A percentile compares a stretch with the other conserved stretches of the same genome.
Conservation (phyloP, 2,888 invertebrate species). For the Trichopria drosophilae region DNA sequence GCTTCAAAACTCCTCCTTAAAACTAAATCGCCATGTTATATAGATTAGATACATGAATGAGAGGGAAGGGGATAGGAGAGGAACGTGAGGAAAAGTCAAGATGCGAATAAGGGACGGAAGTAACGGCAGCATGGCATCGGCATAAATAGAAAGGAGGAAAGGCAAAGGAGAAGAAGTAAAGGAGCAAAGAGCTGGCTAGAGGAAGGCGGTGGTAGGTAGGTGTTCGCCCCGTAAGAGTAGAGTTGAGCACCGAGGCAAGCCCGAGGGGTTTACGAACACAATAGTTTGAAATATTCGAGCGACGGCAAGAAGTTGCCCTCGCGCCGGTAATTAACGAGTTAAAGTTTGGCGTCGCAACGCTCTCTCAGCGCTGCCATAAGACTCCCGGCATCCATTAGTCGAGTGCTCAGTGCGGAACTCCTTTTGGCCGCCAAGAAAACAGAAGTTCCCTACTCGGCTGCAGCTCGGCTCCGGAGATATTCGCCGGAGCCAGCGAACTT, state of each 20-base stretch:
- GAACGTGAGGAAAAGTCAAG: not conserved
- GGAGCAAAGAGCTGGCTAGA: conserved; percentile 34
- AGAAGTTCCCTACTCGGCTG: conserved; percentile 40
- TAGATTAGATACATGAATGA: too few species aligned
- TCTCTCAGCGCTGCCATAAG: conserved; percentile 47
- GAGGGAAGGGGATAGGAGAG: not conserved
- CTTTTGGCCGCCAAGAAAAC: conserved; percentile 52
- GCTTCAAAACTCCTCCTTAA: too few species aligned
- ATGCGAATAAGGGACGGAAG: too few species aligned
- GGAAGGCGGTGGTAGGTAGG: too few species aligned
- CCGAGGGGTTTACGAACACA: conserved; percentile 56
- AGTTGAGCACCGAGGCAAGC: too few species aligned
- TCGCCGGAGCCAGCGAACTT: conserved; percentile 17
- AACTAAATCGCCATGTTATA: too few species aligned
- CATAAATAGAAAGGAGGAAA: too few species aligned
- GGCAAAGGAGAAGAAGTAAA: conserved; percentile 34
- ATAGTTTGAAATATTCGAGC: conserved; percentile 59
- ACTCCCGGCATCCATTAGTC: conserved; percentile 58
- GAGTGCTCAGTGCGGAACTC: conserved; percentile 52
- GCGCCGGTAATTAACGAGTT: conserved; percentile 59
- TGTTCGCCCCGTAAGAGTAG: too few species aligned
- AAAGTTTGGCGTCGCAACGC: conserved; percentile 58
- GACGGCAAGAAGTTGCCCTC: conserved; percentile 49
- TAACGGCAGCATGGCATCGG: too few species aligned
- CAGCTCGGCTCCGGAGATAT: conserved; percentile 11